Evolutionary conservation across 2,888 invertebrate species (phyloP), one percentile per base, ranked within the genome.

Genomic region (Melitaea athalia): DNA sequence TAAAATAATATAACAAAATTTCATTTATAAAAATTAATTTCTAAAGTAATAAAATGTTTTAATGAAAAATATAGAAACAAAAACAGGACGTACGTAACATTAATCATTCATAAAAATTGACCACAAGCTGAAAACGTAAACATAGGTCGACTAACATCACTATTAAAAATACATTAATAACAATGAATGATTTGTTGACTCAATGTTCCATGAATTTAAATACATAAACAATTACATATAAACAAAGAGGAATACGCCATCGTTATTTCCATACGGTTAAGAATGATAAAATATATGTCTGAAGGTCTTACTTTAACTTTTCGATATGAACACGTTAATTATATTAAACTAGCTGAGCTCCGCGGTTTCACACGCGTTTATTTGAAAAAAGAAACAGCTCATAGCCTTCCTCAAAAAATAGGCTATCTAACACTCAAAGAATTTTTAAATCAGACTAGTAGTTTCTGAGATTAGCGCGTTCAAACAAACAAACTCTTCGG

Each of bases 161-260:
- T 60, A 45, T 60, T 60, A 38, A 14, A 55, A 55, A 55, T 33
- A 14, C 10, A 33, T 33, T 3, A 31, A n/a, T 55, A 33, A 33
- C 33, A 33, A 4, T 14, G n/a, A n/a, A 49, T 17, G 15, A 11
- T 57, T 57, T 4, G 57, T 57, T 38, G 42, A 57, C 57, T 15
- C 57, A 42, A 57, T 57, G n/a, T n/a, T 55, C 42, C 7, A 57
- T 57, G 14, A 57, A 57, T 42, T 57, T 38, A 33, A 57, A 42
- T 15, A 55, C 3, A 31, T 47, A 47, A 24, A 31, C 47, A n/a
- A 59, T 15, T 15, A 15, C 14, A 31, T 53, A 31, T n/a, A 14
- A 49, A 31, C 53, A 53, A 31, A 31, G 24, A 52, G 11, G 24
- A 33, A 53, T 5, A 31, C 31, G n/a, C 11, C 12, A 38, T 38